phyloP scores from a whole-genome alignment of 2,113 vertebrate genomes.

The Columba livia region DNA sequence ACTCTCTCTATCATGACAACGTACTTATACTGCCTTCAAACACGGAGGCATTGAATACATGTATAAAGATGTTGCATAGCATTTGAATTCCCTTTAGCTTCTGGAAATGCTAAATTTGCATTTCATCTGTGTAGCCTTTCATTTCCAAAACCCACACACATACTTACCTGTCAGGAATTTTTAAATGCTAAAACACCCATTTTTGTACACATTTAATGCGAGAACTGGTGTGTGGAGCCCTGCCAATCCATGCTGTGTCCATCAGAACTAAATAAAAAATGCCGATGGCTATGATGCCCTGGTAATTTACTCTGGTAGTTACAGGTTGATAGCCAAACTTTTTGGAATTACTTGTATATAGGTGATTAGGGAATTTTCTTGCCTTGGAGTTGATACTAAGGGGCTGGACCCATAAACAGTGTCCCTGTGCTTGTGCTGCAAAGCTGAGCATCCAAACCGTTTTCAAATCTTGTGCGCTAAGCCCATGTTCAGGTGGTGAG shows the following conservation, averaged over 20 bases:
- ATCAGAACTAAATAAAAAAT: neutral
- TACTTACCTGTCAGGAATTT: neutral
- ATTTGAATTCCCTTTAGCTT: neutral
- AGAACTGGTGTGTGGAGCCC: neutral
- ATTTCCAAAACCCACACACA: neutral
- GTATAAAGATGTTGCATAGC: neutral
- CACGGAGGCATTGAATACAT: fast-evolving
- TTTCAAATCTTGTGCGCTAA: neutral
- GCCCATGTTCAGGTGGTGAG: neutral
- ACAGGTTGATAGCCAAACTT: neutral
- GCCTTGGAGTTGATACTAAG: neutral
- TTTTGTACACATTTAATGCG: neutral
- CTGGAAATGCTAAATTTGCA: neutral
- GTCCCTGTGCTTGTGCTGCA: neutral
- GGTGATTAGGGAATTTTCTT: neutral
- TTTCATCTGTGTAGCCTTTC: neutral
- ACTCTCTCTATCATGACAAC: neutral
- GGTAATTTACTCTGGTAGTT: neutral
- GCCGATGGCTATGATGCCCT: neutral
- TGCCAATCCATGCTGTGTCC: neutral
- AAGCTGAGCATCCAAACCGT: neutral
- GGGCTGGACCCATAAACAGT: no score
- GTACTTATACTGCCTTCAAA: neutral
- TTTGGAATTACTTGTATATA: neutral
- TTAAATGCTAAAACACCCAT: neutral